Evolutionary conservation across 2,113 vertebrate genomes (phyloP).

Genomic region (Pachycephala philippinensis): DNA sequence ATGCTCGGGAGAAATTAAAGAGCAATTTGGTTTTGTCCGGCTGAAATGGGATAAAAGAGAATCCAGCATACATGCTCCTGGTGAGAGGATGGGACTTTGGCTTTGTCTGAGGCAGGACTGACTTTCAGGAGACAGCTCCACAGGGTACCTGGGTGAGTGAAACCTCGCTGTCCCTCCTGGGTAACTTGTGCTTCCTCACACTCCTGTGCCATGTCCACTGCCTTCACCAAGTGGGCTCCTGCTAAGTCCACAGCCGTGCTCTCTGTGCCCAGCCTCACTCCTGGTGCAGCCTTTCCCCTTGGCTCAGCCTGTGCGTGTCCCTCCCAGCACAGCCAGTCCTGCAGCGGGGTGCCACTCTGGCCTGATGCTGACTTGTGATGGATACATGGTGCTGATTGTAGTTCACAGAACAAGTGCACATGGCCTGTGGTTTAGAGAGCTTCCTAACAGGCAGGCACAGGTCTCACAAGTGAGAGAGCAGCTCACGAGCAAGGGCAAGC

Average conservation of each 20-base stretch:
- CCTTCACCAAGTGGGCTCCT: neutral
- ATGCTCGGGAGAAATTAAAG: neutral
- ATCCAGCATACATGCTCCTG: neutral
- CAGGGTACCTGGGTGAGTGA: fast-evolving
- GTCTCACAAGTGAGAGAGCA: neutral
- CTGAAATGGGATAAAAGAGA: neutral
- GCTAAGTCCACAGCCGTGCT: fast-evolving
- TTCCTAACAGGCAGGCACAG: neutral
- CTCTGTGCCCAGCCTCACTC: fast-evolving
- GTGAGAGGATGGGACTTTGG: neutral
- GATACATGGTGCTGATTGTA: neutral
- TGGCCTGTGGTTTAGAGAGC: neutral
- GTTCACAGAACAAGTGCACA: fast-evolving
- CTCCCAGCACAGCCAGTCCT: neutral
- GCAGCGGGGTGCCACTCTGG: fast-evolving
- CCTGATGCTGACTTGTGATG: neutral
- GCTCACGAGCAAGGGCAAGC: neutral
- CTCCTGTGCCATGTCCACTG: fast-evolving
- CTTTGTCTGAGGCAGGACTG: neutral
- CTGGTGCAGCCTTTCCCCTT: neutral
- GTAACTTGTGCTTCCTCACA: neutral
- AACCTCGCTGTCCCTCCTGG: fast-evolving
- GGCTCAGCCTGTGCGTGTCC: neutral
- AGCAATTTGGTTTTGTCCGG: neutral
- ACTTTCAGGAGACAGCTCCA: neutral